Percentiles rank a stretch among this genome's conserved stretches.
phyloP scores from a whole-genome alignment of 2,888 invertebrate genomes.

The Rapana venosa region DNA sequence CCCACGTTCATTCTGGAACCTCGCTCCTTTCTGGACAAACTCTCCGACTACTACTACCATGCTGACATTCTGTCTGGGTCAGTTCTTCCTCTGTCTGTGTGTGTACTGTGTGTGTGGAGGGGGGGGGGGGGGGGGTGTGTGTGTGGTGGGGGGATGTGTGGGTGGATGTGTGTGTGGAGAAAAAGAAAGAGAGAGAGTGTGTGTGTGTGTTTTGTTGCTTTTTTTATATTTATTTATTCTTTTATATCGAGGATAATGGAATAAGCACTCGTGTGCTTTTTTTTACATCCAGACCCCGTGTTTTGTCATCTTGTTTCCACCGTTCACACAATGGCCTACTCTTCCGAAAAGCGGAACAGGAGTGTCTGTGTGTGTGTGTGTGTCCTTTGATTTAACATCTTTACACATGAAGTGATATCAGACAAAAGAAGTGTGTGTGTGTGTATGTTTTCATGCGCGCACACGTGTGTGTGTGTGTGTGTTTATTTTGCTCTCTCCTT shows the following conservation, averaged over 20 bases:
- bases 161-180: not conserved
- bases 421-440: too few relatives aligned
- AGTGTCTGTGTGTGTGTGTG: not conserved
- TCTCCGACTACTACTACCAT: slow-evolving; percentile 95
- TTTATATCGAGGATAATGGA: too few relatives aligned
- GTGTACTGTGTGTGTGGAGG: not conserved
- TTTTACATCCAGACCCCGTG: too few relatives aligned
- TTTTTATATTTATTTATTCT: too few relatives aligned
- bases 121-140: not conserved
- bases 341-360: not conserved
- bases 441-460: not conserved
- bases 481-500: not conserved
- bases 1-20: slow-evolving; percentile 97
- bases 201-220: not conserved
- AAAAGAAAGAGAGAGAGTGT: not conserved
- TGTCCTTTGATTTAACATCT: too few relatives aligned
- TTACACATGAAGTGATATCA: too few relatives aligned
- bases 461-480: not conserved
- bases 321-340: too few relatives aligned
- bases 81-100: slow-evolving; percentile 65
- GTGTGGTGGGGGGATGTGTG: not conserved
- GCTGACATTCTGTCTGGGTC: slow-evolving; percentile 92
- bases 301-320: too few relatives aligned
- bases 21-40: slow-evolving; percentile 93
- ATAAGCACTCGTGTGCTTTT: too few relatives aligned